Evolutionary conservation across 2,888 invertebrate genomes (phyloP), one percentile per base, ranked within the genome.

Genomic region (Plutella xylostella): DNA sequence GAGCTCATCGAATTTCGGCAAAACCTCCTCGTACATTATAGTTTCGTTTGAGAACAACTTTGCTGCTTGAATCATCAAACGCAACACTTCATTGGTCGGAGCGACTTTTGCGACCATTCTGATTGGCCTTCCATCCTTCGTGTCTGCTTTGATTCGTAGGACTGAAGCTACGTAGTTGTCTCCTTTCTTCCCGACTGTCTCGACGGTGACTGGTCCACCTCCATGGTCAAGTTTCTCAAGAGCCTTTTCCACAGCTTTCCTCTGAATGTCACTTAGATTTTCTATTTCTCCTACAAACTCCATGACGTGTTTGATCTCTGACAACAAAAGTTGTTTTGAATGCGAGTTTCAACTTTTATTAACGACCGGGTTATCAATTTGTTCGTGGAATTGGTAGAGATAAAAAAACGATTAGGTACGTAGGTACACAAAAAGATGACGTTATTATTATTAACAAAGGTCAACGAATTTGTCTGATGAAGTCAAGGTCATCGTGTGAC

Each of bases 271-370:
- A 45, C 40, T 53, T 20, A 55, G 48, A 42, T 49, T 45, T 1
- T 45, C 42, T n/a, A 48, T 14, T 30, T 54, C 48, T 25, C 55
- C 56, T 44, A 51, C 47, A 9, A 55, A 38, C 4, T 50, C 42
- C 55, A 53, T 55, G 28, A 9, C 11, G 28, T 11, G 11, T 6
- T 6, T 28, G 11, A 28, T 28, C 28, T 9, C n/a, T n/a, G 11
- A 28, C 28, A 28, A 28, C 11, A 28, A 9, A 6, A 28, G 11
- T 9, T 28, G 11, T 11, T 9, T 9, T 9, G 28, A 6, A 9
- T 11, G n/a, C n/a, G n/a, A n/a, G n/a, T n/a, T n/a, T n/a, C n/a
- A n/a, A n/a, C n/a, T n/a, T n/a, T n/a, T n/a, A n/a, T n/a, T n/a
- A n/a, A n/a, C n/a, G n/a, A n/a, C n/a, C n/a, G n/a, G n/a, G n/a